phyloP scores from a whole-genome alignment of 2,888 invertebrate species.

The Macrophya annulata region DNA sequence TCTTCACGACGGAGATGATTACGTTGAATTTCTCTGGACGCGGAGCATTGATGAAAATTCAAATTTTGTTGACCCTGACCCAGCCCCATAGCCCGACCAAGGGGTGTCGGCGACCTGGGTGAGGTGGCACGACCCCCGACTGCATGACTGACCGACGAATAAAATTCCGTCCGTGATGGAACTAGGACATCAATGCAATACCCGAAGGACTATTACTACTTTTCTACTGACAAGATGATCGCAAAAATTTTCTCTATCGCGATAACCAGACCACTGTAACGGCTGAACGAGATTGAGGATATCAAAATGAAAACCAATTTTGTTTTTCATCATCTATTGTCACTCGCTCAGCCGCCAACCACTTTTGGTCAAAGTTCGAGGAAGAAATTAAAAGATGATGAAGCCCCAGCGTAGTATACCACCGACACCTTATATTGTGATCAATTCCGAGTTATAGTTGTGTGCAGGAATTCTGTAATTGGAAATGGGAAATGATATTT shows the following conservation, averaged over 20 bases:
- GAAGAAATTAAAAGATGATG: slow-evolving; percentile 37
- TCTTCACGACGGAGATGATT: slow-evolving; percentile 39
- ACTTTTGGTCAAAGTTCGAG: neutral
- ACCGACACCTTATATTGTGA: neutral
- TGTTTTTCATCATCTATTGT: neutral
- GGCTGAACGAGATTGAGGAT: slow-evolving; percentile 33
- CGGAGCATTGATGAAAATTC: slow-evolving; percentile 55
- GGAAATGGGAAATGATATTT: slow-evolving; percentile 14
- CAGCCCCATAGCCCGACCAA: slow-evolving; percentile 77
- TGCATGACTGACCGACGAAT: slow-evolving; percentile 90
- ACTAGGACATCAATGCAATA: slow-evolving; percentile 67
- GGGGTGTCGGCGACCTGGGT: slow-evolving; percentile 82
- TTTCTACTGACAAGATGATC: neutral
- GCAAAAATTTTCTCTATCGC: slow-evolving; percentile 13
- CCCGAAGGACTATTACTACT: slow-evolving; percentile 44
- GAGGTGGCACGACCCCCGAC: slow-evolving; percentile 85
- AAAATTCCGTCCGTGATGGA: slow-evolving; percentile 82
- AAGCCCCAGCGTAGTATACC: slow-evolving; percentile 30
- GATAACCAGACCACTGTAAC: neutral
- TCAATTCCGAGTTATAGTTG: slow-evolving; percentile 24
- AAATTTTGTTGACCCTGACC: slow-evolving; percentile 74
- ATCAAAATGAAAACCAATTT: neutral
- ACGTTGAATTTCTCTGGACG: slow-evolving; percentile 29
- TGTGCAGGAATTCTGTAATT: slow-evolving; percentile 27
- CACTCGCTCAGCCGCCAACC: slow-evolving; percentile 9